Conservation (phyloP, 2,113 vertebrate species). For the Crocuta crocuta region DNA sequence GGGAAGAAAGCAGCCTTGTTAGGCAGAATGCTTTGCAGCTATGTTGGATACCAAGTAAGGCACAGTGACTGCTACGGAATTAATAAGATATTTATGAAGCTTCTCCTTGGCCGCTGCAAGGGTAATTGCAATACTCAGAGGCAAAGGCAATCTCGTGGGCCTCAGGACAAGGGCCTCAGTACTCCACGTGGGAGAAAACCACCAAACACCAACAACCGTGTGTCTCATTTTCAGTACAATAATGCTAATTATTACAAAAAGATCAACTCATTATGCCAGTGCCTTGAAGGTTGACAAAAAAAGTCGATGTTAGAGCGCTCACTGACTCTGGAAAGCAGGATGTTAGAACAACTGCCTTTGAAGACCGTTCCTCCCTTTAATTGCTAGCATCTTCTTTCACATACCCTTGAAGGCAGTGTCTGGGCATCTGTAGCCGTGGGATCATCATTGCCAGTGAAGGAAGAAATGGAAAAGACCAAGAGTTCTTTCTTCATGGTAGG, state of each 20-base stretch:
- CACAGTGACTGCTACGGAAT: conserved; percentile 76
- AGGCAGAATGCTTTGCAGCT: conserved; percentile 61
- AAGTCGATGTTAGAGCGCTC: conserved; percentile 47
- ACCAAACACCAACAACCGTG: not conserved
- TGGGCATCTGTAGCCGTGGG: rapidly evolving
- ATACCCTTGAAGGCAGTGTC: not conserved
- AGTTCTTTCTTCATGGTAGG: not conserved
- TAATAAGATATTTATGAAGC: conserved; percentile 73
- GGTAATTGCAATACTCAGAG: conserved; percentile 83
- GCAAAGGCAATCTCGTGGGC: conserved; percentile 72
- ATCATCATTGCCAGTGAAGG: not conserved
- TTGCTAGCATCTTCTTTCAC: conserved; percentile 18
- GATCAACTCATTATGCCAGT: conserved; percentile 61
- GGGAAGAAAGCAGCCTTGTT: conserved; percentile 62
- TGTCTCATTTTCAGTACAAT: conserved; percentile 61
- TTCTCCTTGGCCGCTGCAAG: conserved; percentile 71
- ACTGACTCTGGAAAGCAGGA: conserved; percentile 36
- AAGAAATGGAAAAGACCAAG: not conserved
- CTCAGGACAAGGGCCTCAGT: conserved; percentile 37
- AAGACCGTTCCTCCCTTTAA: conserved; percentile 45
- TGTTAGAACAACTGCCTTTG: conserved; percentile 39
- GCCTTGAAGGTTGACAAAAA: conserved; percentile 68
- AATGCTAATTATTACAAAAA: conserved; percentile 11
- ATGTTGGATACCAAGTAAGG: conserved; percentile 71
- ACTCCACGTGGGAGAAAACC: conserved; percentile 42